Conservation (phyloP, 2,888 invertebrate species). For the Sicus ferrugineus region DNA sequence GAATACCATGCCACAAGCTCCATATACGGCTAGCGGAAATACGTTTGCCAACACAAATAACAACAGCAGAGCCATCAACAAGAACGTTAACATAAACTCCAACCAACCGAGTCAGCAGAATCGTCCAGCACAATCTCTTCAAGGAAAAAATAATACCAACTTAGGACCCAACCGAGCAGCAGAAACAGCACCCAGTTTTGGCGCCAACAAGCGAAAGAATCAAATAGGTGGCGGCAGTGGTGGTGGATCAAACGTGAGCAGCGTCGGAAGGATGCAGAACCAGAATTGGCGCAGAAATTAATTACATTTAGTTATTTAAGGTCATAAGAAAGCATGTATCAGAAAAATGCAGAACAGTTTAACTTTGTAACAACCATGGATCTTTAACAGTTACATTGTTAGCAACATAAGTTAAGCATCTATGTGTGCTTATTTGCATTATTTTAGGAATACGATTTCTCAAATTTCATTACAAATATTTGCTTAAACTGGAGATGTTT, state of each 20-base stretch:
- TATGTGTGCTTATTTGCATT: neutral
- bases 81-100: slow-evolving; percentile 9
- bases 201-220: slow-evolving; percentile 1
- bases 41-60: slow-evolving; percentile 26
- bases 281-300: slow-evolving; percentile 29
- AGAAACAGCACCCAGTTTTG: neutral
- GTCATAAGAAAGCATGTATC: slow-evolving; percentile 5
- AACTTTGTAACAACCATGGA: neutral
- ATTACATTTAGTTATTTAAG: slow-evolving; percentile 20
- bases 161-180: slow-evolving; percentile 20
- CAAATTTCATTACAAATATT: slow-evolving; percentile 9
- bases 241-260: slow-evolving; percentile 12
- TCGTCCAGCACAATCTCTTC: neutral
- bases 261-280: slow-evolving; percentile 16
- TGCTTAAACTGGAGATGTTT: neutral
- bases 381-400: neutral
- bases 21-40: slow-evolving; percentile 15
- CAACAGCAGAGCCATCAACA: slow-evolving; percentile 26
- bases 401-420: neutral
- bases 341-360: neutral
- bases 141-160: slow-evolving; percentile 8
- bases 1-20: neutral
- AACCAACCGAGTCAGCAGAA: slow-evolving; percentile 10
- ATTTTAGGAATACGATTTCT: neutral
- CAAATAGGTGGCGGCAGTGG: neutral